These are phyloP conservation scores for Adelges cooleyi DNA, from an alignment of 1,140 invertebrate genomes.

Conservation along the genomic window DNA sequence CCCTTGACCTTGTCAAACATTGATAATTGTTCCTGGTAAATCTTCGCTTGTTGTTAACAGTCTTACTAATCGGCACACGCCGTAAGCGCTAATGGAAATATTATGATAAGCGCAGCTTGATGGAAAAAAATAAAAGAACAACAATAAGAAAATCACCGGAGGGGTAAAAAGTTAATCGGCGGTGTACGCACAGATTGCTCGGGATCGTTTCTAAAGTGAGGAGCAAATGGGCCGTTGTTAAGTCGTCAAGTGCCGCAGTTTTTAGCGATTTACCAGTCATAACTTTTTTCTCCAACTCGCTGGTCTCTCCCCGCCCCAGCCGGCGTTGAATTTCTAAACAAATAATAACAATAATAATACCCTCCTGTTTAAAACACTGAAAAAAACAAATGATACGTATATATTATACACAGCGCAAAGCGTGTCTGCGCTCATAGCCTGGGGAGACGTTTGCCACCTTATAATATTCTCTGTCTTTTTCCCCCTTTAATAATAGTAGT, in stretches of 20 bases:
- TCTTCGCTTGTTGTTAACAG: no score
- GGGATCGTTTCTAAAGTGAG: background rate
- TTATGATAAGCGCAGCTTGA: no score
- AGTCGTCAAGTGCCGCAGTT: conserved; percentile 27
- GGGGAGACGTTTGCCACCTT: background rate
- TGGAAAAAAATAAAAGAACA: background rate
- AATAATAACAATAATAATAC: background rate
- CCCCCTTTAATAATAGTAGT: conserved; percentile 12
- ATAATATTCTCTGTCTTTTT: no score
- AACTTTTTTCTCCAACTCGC: background rate
- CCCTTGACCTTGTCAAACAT: no score
- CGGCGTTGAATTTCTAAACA: background rate
- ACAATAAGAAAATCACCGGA: background rate
- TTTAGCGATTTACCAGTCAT: conserved; percentile 28
- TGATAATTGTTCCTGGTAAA: no score
- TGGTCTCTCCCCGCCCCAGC: background rate
- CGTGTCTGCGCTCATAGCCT: background rate
- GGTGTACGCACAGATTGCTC: background rate
- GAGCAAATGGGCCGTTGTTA: conserved; percentile 26
- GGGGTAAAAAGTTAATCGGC: conserved; percentile 21
- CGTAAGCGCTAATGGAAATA: conserved; percentile 15
- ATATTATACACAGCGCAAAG: background rate
- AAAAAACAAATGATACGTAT: background rate
- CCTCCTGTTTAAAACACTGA: conserved; percentile 1
- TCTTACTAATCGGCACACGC: no score